Base-by-base conservation (phyloP, 1,140 invertebrate genomes). In the Helicoverpa armigera region DNA sequence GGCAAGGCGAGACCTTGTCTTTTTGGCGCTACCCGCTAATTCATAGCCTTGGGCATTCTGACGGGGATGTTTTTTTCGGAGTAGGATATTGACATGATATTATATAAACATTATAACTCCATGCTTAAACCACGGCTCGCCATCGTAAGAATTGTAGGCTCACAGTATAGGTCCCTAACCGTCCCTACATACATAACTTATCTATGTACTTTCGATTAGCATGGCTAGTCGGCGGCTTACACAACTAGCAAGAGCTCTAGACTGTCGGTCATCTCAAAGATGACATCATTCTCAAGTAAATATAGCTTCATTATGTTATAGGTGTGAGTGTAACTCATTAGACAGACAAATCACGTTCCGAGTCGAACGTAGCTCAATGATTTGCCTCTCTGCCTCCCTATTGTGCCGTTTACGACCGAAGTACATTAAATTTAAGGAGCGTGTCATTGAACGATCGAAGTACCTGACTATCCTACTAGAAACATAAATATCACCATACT, bases 361-460 rank as follows among this genome's bases (percentile, higher is more conserved):
- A 75, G 73, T 63, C 63, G 73, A 73, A 51, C 43, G 48, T 69
- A 53, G 31, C 72, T 56, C 73, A 75, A 75, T 63, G 73, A 50
- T 58, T 75, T 75, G 58, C 73, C 43, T 75, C 35, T 35, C 7
- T 35, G 35, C 35, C 35, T 35, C 18, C 73, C 50, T 51, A 75
- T 75, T 75, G 73, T 75, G 43, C 73, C 73, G 11, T 63, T 75
- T 61, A 51, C 43, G 73, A 63, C 31, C 54, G 16, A 67, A 67
- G 35, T 43, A 73, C 56, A 70, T 54, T 73, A 56, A 56, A 18
- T 53, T 18, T 43, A 58, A 35, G 53, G 51, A 56, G 23, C 23
- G 7, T 58, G 58, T 60, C 31, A 53, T 29, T 54, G 18, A 70
- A 54, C 18, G 67, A 54, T 54, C 16, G 48, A 70, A 31, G 11